Evolutionary conservation across 2,888 invertebrate species (phyloP), one percentile per base, ranked within the genome.

Genomic region (Gymnocheta viridis): DNA sequence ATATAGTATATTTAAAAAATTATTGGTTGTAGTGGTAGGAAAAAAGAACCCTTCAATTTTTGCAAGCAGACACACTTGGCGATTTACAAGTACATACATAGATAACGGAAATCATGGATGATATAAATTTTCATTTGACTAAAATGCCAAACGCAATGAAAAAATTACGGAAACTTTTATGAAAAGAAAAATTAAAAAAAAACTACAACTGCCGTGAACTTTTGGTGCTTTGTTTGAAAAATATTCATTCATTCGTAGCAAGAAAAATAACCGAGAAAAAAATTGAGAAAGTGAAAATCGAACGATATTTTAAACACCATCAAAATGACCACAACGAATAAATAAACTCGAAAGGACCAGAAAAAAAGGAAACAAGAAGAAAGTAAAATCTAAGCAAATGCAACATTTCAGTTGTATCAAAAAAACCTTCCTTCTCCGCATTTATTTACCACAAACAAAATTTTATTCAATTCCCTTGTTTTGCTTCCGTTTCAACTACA

Each of bases 341-440:
- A 27, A 73, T 10, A 70, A 66, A 66, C 44, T 72, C 69, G 10
- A 54, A 62, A 60, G 56, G n/a, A 35, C 27, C 22, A 41, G 19
- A 35, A 44, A 32, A 41, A n/a, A 60, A 22, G 35, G n/a, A 35
- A 58, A 6, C 41, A 12, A 35, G 14, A 49, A 70, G 67, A 79
- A 84, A 84, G 72, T 74, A 64, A 82, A 82, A 82, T 64, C 74
- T 70, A 78, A 78, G 56, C 79, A 80, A 83, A 80, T 80, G 77
- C 73, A 56, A 77, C 67, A 72, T 56, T 84, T 77, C n/a, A 51
- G 51, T 32, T 70, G 12, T 2, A 72, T 17, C 44, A 14, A 14
- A 22, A 19, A 32, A 35, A 62, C 10, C 2, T 32, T 19, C 1
- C 12, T 35, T 17, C 6, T 27, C 62, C 69, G 38, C 22, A 27